Percentiles rank a stretch among this genome's conserved stretches.
phyloP scores from a whole-genome alignment of 2,888 invertebrate genomes.

The Cantharis flavilabris region DNA sequence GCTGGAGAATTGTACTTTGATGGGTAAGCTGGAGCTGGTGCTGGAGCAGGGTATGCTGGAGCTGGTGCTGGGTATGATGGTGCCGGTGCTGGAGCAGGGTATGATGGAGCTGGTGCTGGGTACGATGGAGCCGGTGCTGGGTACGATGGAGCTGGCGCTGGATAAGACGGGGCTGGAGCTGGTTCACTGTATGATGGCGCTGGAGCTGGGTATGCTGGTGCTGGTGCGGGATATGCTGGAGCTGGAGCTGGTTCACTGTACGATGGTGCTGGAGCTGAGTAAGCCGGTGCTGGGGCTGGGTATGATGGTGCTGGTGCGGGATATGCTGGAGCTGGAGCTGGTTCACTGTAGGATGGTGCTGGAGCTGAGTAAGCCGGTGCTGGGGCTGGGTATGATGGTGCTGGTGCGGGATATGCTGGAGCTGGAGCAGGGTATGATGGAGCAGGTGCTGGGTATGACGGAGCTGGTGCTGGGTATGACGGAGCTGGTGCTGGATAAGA shows the following conservation, averaged over 20 bases:
- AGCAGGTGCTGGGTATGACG: background rate
- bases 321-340: constrained; percentile 19
- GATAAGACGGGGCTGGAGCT: constrained; percentile 23
- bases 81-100: constrained; percentile 13
- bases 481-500: constrained; percentile 11
- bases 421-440: constrained; percentile 7
- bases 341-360: constrained; percentile 18
- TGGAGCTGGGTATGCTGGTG: constrained; percentile 15
- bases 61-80: constrained; percentile 11
- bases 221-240: constrained; percentile 5
- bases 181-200: constrained; percentile 18
- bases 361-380: constrained; percentile 4
- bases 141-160: constrained; percentile 28
- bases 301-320: constrained; percentile 3
- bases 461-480: constrained; percentile 23
- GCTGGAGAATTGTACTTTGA: constrained; percentile 36
- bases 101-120: constrained; percentile 20
- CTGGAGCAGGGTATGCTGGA: constrained; percentile 6
- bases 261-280: background rate
- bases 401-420: background rate
- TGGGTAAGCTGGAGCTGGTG: constrained; percentile 18
- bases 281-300: constrained; percentile 3
- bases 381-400: background rate
- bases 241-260: background rate
- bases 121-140: constrained; percentile 13